These are phyloP conservation scores for Penaeus indicus DNA, from an alignment of 1,140 invertebrate species.

Conservation along the genomic window DNA sequence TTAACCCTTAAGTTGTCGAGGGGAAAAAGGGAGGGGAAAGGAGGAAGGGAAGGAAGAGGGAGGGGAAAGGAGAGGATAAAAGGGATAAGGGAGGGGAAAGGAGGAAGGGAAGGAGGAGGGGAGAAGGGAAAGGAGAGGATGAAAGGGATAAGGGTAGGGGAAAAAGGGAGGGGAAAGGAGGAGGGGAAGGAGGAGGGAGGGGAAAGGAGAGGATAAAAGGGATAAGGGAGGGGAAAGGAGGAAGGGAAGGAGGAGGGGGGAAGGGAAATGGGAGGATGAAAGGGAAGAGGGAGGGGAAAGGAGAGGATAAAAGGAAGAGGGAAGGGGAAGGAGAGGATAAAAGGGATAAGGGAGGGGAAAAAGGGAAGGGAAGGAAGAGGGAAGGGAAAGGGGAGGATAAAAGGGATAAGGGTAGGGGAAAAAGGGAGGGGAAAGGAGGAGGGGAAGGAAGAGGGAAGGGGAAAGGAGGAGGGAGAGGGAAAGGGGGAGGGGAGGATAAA, in stretches of 20 bases:
- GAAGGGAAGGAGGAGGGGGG: not conserved
- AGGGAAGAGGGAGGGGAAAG: not conserved
- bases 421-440: constrained; percentile 5
- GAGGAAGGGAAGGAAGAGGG: not conserved
- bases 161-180: constrained; percentile 37
- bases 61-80: not conserved
- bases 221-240: too few relatives aligned
- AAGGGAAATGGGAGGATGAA: not conserved
- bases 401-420: constrained; percentile 18
- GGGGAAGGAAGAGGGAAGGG: not conserved
- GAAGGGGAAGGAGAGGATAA: too few relatives aligned
- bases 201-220: not conserved
- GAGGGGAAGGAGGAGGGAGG: not conserved
- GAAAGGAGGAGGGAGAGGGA: not conserved
- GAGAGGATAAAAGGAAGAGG: not conserved
- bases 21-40: not conserved
- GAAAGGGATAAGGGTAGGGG: constrained; percentile 45
- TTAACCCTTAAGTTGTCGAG: not conserved
- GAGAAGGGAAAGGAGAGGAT: constrained; percentile 19
- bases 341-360: not conserved
- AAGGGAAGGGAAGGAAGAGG: not conserved
- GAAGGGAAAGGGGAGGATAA: not conserved
- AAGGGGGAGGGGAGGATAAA: not conserved
- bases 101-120: constrained; percentile 6
- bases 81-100: not conserved